Evolutionary conservation across 1,140 invertebrate species (phyloP).

Genomic region (Aethina tumida): DNA sequence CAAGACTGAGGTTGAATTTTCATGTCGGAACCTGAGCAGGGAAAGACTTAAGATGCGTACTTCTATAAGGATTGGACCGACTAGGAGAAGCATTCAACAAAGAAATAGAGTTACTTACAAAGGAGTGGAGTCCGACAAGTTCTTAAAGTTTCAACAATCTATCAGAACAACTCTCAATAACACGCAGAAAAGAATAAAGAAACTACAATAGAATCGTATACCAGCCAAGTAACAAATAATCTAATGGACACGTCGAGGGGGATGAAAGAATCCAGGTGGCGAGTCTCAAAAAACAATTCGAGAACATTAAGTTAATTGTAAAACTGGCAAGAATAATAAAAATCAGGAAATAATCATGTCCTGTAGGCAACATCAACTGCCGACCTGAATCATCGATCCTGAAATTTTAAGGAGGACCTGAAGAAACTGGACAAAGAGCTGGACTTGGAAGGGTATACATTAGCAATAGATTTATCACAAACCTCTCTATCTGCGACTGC

Average conservation of each 20-base stretch:
- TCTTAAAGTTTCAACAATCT: slow-evolving; percentile 1
- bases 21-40: slow-evolving; percentile 1
- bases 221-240: no score
- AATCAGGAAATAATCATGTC: not conserved
- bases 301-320: not conserved
- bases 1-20: not conserved
- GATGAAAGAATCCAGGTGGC: no score
- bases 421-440: slow-evolving; percentile 1
- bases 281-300: no score
- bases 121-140: slow-evolving; percentile 1
- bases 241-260: not conserved
- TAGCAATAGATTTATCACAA: not conserved
- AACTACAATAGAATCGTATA: not conserved
- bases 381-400: not conserved
- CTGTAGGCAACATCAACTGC: slow-evolving; percentile 11
- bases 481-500: slow-evolving; percentile 7
- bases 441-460: not conserved
- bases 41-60: no score
- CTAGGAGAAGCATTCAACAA: slow-evolving; percentile 2
- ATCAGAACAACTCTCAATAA: not conserved
- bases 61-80: no score
- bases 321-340: slow-evolving; percentile 2
- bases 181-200: slow-evolving; percentile 3
- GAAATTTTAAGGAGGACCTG: slow-evolving; percentile 1
- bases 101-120: slow-evolving; percentile 2